Evolutionary conservation across 2,888 invertebrate species (phyloP).

Genomic region (Cheilosia scutellata): DNA sequence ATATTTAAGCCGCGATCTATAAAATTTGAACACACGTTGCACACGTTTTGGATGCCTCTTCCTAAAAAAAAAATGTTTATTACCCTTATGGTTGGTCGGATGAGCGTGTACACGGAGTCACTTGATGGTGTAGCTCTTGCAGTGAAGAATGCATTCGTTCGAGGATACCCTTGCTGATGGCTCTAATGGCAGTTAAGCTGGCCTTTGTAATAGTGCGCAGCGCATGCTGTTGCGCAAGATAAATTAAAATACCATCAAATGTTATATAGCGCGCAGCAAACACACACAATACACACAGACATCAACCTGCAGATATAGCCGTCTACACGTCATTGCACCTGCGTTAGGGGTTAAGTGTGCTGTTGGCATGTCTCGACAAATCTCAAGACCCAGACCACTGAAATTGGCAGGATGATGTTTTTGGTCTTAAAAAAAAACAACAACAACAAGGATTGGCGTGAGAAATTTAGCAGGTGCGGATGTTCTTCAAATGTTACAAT

Average conservation of each 20-base stretch:
- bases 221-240: slow-evolving; percentile 46
- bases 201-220: slow-evolving; percentile 7
- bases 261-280: slow-evolving; percentile 25
- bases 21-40: slow-evolving; percentile 72
- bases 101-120: background rate
- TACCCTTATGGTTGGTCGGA: slow-evolving; percentile 26
- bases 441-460: slow-evolving; percentile 54
- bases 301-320: background rate
- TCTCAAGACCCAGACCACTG: slow-evolving; percentile 53
- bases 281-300: slow-evolving; percentile 7
- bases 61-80: slow-evolving; percentile 37
- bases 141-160: slow-evolving; percentile 50
- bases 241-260: slow-evolving; percentile 70
- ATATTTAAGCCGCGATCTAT: slow-evolving; percentile 73
- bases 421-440: slow-evolving; percentile 25
- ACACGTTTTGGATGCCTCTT: slow-evolving; percentile 58
- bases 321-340: slow-evolving; percentile 60
- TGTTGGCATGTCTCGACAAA: slow-evolving; percentile 52
- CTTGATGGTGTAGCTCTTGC: background rate
- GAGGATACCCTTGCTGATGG: slow-evolving; percentile 13
- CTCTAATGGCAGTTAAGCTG: slow-evolving; percentile 46
- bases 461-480: slow-evolving; percentile 75
- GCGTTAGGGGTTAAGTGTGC: slow-evolving; percentile 55
- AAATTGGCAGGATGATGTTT: slow-evolving; percentile 61
- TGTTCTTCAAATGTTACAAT: slow-evolving; percentile 68